These are phyloP conservation scores for Caloenas nicobarica DNA, from an alignment of 2,113 vertebrate genomes.

Conservation along the genomic window DNA sequence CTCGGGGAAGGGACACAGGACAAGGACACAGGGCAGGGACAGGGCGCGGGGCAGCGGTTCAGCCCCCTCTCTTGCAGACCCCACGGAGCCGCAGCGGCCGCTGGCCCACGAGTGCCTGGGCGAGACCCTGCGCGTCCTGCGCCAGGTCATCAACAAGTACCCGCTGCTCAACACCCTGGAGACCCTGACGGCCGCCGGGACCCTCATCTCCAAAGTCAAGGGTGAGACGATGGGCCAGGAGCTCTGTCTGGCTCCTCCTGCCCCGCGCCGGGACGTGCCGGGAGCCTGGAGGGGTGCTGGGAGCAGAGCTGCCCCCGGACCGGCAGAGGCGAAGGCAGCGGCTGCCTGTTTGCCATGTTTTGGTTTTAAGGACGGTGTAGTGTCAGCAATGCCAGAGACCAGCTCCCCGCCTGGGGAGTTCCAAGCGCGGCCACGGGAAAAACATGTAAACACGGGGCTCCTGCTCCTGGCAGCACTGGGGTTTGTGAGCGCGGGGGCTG, in stretches of 20 bases:
- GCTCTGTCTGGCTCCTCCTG: not conserved
- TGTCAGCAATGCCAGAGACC: not conserved
- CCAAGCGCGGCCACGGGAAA: not conserved
- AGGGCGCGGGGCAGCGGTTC: accelerated
- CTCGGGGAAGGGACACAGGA: accelerated
- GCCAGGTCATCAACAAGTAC: slow-evolving; percentile 89
- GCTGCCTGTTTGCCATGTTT: not conserved
- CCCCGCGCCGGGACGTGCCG: accelerated
- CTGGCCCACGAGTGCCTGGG: slow-evolving; percentile 90
- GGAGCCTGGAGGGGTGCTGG: accelerated
- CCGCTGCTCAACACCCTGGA: slow-evolving; percentile 95
- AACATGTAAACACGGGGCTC: not conserved
- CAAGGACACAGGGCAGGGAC: no score
- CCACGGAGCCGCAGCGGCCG: slow-evolving; percentile 81
- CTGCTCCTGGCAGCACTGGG: not conserved
- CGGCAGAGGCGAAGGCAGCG: accelerated
- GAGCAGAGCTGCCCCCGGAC: not conserved
- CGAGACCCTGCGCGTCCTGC: slow-evolving; percentile 87
- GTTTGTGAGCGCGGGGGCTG: not conserved
- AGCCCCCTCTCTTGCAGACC: slow-evolving; percentile 72
- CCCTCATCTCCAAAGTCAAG: slow-evolving; percentile 95
- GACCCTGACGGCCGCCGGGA: slow-evolving; percentile 91
- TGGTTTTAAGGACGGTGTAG: not conserved
- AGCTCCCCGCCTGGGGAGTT: not conserved
- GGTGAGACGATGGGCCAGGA: slow-evolving; percentile 66